Conservation (phyloP, 1,140 invertebrate genomes). For the Ectropis grisescens region DNA sequence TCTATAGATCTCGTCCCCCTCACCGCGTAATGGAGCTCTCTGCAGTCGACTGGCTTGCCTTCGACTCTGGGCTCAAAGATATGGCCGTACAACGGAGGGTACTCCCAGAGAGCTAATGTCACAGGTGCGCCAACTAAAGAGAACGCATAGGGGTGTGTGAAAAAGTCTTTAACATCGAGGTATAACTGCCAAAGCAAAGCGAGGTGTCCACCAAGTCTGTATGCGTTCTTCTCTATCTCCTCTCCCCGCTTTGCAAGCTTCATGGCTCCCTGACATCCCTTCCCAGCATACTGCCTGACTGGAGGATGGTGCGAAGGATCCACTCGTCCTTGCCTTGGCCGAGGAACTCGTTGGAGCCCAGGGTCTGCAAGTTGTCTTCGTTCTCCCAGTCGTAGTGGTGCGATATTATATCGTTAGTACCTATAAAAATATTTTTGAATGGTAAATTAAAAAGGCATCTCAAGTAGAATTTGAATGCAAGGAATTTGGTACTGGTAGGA, state of each 20-base stretch:
- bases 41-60: slow-evolving; percentile 36
- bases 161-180: slow-evolving; percentile 69
- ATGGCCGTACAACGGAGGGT: slow-evolving; percentile 73
- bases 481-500: too few relatives aligned
- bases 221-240: slow-evolving; percentile 77
- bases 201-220: slow-evolving; percentile 86
- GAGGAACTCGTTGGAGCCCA: slow-evolving; percentile 61
- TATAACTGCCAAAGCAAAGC: slow-evolving; percentile 84
- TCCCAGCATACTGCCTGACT: slow-evolving; percentile 82
- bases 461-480: too few relatives aligned
- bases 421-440: too few relatives aligned
- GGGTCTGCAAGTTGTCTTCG: slow-evolving; percentile 45
- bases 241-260: slow-evolving; percentile 79
- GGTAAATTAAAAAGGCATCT: too few relatives aligned
- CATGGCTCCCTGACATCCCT: slow-evolving; percentile 85
- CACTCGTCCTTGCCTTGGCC: slow-evolving; percentile 81
- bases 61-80: slow-evolving; percentile 54
- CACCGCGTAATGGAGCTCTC: slow-evolving; percentile 48
- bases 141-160: slow-evolving; percentile 62
- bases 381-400: slow-evolving; percentile 45
- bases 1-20: slow-evolving; percentile 45
- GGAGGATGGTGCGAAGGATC: slow-evolving; percentile 82
- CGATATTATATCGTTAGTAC: slow-evolving; percentile 24
- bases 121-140: slow-evolving; percentile 82
- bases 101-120: slow-evolving; percentile 80